Evolutionary conservation across 2,797 vertebrate genomes (phyloP).

Genomic region (Pelochelys cantorii): DNA sequence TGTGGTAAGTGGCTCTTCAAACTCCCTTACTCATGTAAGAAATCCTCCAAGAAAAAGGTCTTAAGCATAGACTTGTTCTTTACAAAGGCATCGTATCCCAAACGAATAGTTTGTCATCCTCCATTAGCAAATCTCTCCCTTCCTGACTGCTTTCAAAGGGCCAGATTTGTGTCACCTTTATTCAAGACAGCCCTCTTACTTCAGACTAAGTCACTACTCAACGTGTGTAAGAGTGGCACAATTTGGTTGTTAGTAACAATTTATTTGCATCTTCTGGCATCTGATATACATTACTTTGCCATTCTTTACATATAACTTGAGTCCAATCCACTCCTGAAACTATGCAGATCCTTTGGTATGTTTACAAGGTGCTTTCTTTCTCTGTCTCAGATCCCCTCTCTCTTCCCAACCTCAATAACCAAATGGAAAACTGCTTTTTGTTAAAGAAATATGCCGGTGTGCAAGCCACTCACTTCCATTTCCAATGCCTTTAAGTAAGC

Average conservation of each 20-base stretch:
- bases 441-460: background rate
- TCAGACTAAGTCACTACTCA: background rate
- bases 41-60: background rate
- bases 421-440: background rate
- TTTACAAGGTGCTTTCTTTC: background rate
- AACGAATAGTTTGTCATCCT: background rate
- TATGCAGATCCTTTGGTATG: background rate
- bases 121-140: background rate
- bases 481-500: background rate
- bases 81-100: background rate
- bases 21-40: background rate
- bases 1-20: background rate
- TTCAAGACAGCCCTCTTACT: background rate
- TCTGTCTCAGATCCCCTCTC: background rate
- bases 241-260: background rate
- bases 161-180: background rate
- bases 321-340: background rate
- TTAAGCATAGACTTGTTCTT: background rate
- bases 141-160: background rate
- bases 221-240: background rate
- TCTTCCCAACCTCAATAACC: background rate
- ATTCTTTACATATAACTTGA: background rate
- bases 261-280: background rate
- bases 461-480: background rate
- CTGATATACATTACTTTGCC: background rate